Evolutionary conservation across 1,140 invertebrate species (phyloP).

Genomic region (Drosophila burlai): DNA sequence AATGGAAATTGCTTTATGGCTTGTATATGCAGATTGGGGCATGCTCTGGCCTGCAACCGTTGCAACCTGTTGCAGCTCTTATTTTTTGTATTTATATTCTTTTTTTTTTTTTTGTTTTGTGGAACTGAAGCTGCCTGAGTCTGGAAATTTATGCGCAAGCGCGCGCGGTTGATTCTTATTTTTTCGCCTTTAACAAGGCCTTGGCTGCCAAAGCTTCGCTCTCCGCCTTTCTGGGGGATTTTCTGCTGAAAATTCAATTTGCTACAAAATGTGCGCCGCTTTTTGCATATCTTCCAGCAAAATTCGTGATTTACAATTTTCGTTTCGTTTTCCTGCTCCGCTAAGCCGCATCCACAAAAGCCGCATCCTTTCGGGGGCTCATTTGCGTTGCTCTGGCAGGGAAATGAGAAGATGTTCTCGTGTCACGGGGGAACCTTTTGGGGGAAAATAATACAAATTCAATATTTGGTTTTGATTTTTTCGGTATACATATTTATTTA

Average conservation of each 20-base stretch:
- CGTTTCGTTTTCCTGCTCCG: conserved; percentile 73
- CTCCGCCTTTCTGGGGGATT: conserved; percentile 39
- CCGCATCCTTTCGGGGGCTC: conserved; percentile 57
- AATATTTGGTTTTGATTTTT: neutral
- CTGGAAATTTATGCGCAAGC: conserved; percentile 82
- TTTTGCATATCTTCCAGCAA: conserved; percentile 84
- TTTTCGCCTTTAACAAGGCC: conserved; percentile 83
- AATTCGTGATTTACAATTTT: conserved; percentile 85
- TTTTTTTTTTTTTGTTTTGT: conserved; percentile 38
- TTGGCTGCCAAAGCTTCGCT: conserved; percentile 25
- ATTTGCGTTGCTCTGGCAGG: conserved; percentile 50
- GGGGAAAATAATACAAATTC: neutral
- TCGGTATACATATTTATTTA: neutral
- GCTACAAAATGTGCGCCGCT: conserved; percentile 82
- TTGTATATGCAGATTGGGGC: conserved; percentile 84
- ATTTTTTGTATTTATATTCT: conserved; percentile 53
- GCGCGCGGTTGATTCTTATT: conserved; percentile 80
- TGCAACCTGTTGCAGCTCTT: conserved; percentile 62
- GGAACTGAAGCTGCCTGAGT: neutral
- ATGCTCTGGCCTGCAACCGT: conserved; percentile 43
- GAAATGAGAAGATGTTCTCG: conserved; percentile 12
- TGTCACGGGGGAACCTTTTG: conserved; percentile 21
- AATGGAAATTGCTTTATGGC: conserved; percentile 85
- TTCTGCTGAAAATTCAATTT: conserved; percentile 84
- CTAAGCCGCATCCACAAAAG: conserved; percentile 45